Evolutionary conservation across 2,797 vertebrate genomes (phyloP), one percentile per base, ranked within the genome.

Genomic region (Acanthiza pusilla): DNA sequence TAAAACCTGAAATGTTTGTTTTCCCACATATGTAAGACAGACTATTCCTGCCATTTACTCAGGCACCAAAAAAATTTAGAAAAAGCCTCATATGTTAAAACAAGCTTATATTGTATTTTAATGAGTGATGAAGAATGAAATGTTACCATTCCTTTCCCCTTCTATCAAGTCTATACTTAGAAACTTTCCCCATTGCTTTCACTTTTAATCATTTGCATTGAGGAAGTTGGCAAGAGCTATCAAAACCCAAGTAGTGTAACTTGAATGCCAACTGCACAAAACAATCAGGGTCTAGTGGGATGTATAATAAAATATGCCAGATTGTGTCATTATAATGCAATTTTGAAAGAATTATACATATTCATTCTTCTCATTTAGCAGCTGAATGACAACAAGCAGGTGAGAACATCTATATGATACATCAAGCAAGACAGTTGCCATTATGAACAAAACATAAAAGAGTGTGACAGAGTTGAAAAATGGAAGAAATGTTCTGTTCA

Each of bases 281-380:
- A 96, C 96, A 97, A 97, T 98, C 96, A 96, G 48, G 51, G 70
- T 96, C 96, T 97, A 91, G 93, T 20, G 93, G 95, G 91, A 97
- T 95, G 73, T 94, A 76, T 97, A 96, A 97, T 97, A 95, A 98
- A 98, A 96, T 95, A 97, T 94, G 90, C 96, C 97, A 97, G 86
- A 88, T 88, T 94, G 74, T 95, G 91, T 97, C 96, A 97, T 97
- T 97, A 93, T 95, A 95, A 97, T 95, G 78, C 85, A 96, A 81
- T 97, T 96, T 96, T 95, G 92, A 93, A 94, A 92, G 96, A 96
- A 97, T 97, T 97, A 97, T 97, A 94, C 97, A 97, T 97, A 98
- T 98, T 97, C 94, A 97, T 97, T 96, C 82, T 94, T 85, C 91
- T 97, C 88, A 38, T 97, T 98, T 98, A 98, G 96, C 94, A 96